phyloP scores from a whole-genome alignment of 2,113 vertebrate species.

The Thamnaconus septentrionalis region DNA sequence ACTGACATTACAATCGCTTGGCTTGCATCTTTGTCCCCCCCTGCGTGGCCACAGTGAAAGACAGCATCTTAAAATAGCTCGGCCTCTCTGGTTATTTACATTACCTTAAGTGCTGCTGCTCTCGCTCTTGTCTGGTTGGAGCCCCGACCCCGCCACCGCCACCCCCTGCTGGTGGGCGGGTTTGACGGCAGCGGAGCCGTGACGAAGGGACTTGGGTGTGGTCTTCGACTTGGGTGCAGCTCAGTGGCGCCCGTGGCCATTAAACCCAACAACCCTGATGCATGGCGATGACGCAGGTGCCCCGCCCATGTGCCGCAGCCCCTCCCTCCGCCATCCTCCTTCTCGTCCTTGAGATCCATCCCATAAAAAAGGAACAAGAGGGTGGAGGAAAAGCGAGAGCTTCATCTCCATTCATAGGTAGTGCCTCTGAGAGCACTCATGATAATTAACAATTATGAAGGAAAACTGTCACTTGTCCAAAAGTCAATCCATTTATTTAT shows the following conservation, averaged over 20 bases:
- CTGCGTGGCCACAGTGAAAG: slow-evolving; percentile 59
- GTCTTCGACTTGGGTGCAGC: slow-evolving; percentile 22
- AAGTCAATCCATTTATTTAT: slow-evolving; percentile 70
- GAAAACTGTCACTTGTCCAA: slow-evolving; percentile 59
- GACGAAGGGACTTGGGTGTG: slow-evolving; percentile 32
- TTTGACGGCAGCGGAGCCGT: slow-evolving; percentile 22
- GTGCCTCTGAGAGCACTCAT: slow-evolving; percentile 72
- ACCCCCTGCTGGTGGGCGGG: slow-evolving; percentile 27
- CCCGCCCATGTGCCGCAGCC: slow-evolving; percentile 36
- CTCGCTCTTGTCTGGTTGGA: slow-evolving; percentile 53
- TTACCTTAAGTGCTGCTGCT: slow-evolving; percentile 77
- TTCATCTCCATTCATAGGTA: slow-evolving; percentile 64
- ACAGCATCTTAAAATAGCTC: slow-evolving; percentile 73
- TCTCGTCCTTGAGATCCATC: slow-evolving; percentile 75
- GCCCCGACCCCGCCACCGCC: slow-evolving; percentile 28
- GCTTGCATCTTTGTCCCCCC: slow-evolving; percentile 66
- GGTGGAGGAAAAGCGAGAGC: slow-evolving; percentile 35
- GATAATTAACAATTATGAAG: slow-evolving; percentile 76
- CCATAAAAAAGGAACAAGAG: slow-evolving; percentile 59
- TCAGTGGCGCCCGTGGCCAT: slow-evolving; percentile 33
- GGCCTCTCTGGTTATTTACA: slow-evolving; percentile 65
- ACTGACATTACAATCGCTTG: slow-evolving; percentile 69
- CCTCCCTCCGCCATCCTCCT: slow-evolving; percentile 58
- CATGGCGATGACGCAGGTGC: slow-evolving; percentile 57
- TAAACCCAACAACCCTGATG: slow-evolving; percentile 32